Evolutionary conservation across 2,888 invertebrate species (phyloP).

Genomic region (Pristionchus fissidentatus): DNA sequence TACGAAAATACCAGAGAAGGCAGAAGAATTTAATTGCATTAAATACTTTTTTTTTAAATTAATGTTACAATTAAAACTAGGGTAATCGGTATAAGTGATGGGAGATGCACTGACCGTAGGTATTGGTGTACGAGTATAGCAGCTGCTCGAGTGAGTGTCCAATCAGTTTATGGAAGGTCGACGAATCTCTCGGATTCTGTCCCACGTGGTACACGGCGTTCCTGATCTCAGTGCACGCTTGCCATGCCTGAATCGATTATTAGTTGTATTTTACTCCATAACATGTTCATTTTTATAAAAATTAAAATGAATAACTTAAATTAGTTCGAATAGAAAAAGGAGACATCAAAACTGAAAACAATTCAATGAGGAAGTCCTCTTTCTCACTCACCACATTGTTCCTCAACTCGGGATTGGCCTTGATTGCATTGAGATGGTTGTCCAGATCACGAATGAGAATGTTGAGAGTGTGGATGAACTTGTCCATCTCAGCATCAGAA

Average conservation of each 20-base stretch:
- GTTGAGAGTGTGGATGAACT: background rate
- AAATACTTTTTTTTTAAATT: no score
- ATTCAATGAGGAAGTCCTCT: background rate
- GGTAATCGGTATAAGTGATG: no score
- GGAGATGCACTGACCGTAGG: conserved; percentile 17
- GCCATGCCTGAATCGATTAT: conserved; percentile 26
- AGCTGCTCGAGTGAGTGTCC: conserved; percentile 35
- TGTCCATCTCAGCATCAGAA: conserved; percentile 34
- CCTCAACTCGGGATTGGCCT: conserved; percentile 7
- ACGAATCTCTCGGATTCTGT: conserved; percentile 40
- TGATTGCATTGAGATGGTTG: conserved; percentile 8
- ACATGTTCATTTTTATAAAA: background rate
- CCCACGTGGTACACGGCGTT: background rate
- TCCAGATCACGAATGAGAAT: conserved; percentile 39
- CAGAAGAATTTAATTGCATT: no score
- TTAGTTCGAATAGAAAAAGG: background rate
- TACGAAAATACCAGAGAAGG: no score
- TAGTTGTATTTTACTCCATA: background rate
- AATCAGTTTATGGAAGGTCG: conserved; percentile 29
- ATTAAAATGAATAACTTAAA: background rate
- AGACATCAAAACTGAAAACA: background rate
- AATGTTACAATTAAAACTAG: no score
- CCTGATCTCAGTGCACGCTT: conserved; percentile 35
- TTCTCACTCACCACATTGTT: background rate
- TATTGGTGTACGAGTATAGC: conserved; percentile 44